These are phyloP conservation scores for Choloepus didactylus DNA, from an alignment of 2,797 vertebrate species.

Conservation along the genomic window DNA sequence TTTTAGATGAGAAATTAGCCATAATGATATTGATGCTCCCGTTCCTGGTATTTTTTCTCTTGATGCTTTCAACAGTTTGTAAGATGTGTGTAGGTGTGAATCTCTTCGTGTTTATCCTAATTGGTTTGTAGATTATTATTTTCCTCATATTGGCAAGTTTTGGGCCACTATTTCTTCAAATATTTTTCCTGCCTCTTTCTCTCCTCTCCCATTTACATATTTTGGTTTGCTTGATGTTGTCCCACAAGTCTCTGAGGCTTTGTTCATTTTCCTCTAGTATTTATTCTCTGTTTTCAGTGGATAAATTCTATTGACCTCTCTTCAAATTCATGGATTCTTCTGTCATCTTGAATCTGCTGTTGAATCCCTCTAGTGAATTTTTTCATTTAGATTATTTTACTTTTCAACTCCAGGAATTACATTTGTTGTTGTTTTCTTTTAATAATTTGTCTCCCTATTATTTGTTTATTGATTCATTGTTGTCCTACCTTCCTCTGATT, in stretches of 20 bases:
- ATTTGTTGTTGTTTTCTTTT: neutral
- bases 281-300: slow-evolving; percentile 2
- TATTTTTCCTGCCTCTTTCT: neutral
- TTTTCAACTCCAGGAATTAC: neutral
- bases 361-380: neutral
- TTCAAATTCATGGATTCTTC: slow-evolving; percentile 1
- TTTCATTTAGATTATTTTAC: neutral
- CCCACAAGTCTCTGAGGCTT: neutral
- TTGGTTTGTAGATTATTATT: neutral
- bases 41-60: neutral
- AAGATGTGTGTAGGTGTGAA: neutral
- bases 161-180: neutral
- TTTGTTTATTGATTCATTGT: neutral
- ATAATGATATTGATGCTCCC: neutral
- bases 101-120: no score
- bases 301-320: neutral
- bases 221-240: neutral
- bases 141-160: slow-evolving; percentile 14
- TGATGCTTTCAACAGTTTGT: neutral
- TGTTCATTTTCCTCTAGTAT: neutral
- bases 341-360: neutral
- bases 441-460: neutral
- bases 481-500: neutral
- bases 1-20: neutral
- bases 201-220: neutral